phyloP scores from a whole-genome alignment of 53 echinoderm and acorn worm genomes.

The Arbacia lixula region DNA sequence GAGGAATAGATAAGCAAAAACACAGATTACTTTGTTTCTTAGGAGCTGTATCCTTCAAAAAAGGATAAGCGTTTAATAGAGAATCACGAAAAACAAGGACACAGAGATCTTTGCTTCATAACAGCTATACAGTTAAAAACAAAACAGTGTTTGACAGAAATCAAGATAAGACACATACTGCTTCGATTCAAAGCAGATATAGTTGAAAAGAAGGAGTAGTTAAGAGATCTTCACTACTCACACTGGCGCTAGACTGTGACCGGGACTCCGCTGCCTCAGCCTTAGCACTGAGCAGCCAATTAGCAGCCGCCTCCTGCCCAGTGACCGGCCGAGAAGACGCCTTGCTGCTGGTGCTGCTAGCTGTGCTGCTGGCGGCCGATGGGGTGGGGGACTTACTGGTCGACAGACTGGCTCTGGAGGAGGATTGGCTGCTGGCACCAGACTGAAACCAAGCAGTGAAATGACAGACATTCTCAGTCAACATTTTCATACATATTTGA shows the following conservation, averaged over 20 bases:
- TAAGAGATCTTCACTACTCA: constrained; percentile 63
- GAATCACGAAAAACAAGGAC: too few relatives aligned
- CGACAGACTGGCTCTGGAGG: constrained; percentile 14
- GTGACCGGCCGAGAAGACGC: constrained; percentile 59
- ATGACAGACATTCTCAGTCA: too few relatives aligned
- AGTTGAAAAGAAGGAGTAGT: neutral
- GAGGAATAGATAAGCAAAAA: too few relatives aligned
- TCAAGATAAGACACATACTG: too few relatives aligned
- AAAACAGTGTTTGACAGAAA: too few relatives aligned
- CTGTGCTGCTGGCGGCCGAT: constrained; percentile 29
- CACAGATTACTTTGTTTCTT: too few relatives aligned
- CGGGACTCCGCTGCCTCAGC: constrained; percentile 75
- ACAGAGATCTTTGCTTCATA: too few relatives aligned
- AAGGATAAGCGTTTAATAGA: too few relatives aligned
- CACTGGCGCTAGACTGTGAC: constrained; percentile 58
- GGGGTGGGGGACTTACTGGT: constrained; percentile 53
- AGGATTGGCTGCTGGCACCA: neutral
- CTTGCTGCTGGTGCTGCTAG: constrained; percentile 1
- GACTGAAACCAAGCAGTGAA: too few relatives aligned
- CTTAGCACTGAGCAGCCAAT: constrained; percentile 93
- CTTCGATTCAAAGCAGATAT: neutral
- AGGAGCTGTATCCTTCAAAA: too few relatives aligned
- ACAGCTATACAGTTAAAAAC: too few relatives aligned
- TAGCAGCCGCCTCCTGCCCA: constrained; percentile 89
- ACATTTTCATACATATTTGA: too few relatives aligned